phyloP scores from a whole-genome alignment of 1,140 invertebrate genomes.

The Cydia strobilella region DNA sequence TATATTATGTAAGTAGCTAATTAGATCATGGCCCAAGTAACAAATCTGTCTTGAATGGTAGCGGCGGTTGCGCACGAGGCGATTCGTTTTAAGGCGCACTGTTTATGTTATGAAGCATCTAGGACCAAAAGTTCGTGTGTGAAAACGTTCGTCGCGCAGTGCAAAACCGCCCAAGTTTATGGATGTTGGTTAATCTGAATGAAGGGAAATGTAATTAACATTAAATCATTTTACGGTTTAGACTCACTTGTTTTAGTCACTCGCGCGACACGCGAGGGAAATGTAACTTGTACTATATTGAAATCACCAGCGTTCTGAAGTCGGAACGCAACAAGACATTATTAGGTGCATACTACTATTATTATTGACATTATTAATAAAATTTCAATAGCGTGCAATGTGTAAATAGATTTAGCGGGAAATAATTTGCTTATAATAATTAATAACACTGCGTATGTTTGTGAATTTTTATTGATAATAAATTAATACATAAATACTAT shows the following conservation, averaged over 20 bases:
- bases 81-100: not conserved
- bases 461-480: constrained; percentile 31
- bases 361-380: constrained; percentile 15
- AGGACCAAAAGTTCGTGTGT: not conserved
- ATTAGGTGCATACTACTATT: constrained; percentile 24
- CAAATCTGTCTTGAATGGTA: constrained; percentile 24
- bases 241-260: no score
- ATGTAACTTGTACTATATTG: no score
- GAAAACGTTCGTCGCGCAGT: not conserved
- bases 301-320: not conserved
- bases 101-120: not conserved
- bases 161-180: not conserved
- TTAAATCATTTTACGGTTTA: no score
- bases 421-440: constrained; percentile 26
- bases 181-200: constrained; percentile 18
- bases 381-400: constrained; percentile 31
- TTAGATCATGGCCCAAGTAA: constrained; percentile 22
- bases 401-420: constrained; percentile 27
- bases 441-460: constrained; percentile 32
- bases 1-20: constrained; percentile 22
- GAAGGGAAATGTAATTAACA: not conserved
- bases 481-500: constrained; percentile 29
- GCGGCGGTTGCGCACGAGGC: not conserved
- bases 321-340: not conserved
- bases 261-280: no score